Evolutionary conservation across 2,797 vertebrate species (phyloP).

Genomic region (Falco biarmicus): DNA sequence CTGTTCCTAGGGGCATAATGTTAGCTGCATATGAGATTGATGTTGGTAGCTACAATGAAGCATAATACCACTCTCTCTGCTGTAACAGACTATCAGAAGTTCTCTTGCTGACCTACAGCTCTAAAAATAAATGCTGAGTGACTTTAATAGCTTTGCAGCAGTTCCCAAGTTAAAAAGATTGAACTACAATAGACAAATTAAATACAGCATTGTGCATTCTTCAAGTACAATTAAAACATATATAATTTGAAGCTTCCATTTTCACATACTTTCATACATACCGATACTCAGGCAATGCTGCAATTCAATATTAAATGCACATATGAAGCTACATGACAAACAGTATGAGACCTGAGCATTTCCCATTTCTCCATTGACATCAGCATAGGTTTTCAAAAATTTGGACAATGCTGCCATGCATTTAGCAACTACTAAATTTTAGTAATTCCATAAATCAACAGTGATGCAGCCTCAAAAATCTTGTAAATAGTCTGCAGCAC

Average conservation of each 20-base stretch:
- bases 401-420: not conserved
- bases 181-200: not conserved
- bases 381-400: not conserved
- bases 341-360: not conserved
- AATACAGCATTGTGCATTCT: not conserved
- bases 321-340: not conserved
- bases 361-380: no score
- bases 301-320: not conserved
- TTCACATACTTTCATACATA: not conserved
- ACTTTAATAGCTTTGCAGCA: not conserved
- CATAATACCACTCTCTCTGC: not conserved
- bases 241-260: not conserved
- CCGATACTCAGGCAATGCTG: not conserved
- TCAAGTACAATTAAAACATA: not conserved
- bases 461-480: not conserved
- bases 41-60: not conserved
- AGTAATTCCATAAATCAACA: not conserved
- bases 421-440: not conserved
- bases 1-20: not conserved
- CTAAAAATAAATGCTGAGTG: conserved; percentile 16
- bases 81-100: not conserved
- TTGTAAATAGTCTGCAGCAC: not conserved
- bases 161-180: not conserved
- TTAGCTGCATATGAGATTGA: not conserved
- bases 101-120: not conserved